Base-by-base conservation (phyloP, 2,113 vertebrate genomes). In the Chloebia gouldiae region DNA sequence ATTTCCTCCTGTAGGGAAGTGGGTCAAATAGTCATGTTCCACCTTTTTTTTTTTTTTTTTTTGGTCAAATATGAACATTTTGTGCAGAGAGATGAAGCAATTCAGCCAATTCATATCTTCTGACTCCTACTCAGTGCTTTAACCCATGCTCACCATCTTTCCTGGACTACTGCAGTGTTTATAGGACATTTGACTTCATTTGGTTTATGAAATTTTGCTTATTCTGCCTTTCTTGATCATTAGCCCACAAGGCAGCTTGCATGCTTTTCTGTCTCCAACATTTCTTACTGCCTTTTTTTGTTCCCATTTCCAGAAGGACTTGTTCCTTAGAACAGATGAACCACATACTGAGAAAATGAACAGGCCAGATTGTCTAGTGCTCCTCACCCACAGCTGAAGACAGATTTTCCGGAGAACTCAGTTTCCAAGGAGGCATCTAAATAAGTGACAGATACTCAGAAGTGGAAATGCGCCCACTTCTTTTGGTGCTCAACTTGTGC, bases 261-360 rank as follows among this genome's bases (percentile, higher is more conserved):
- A 4, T 90, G 66, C 59, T 80, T 93, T 93, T 95, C 87, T 88
- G 57, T 77, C 88, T 83, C 71, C 60, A 93, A 13, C 39, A 18
- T 54, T 92, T 86, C 47, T 88, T 93, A 90, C 68, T 93, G 69
- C 72, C 61, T 81, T 72, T 84, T 89, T 77, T 84, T 75, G 8
- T 31, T 6, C 39, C 39, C 2, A 1, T 95, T 90, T 93, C 93
- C 95, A 96, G 95, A 92, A 96, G 93, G 94, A 83, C 76, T 90
- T 95, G 90, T 96, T 97, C 95, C 84, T 92, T 94, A 90, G 85
- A 96, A 93, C 95, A 96, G 93, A 96, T 96, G 94, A 96, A 53
- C 82, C 79, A 50, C 95, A 88, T 77, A 86, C 88, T 81, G 94
- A 93, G 92, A 88, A 81, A 93, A 90, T 1, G 88, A 95, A 90